Percentiles rank a stretch among this genome's conserved stretches.
Evolutionary conservation across 2,888 invertebrate genomes (phyloP).

Genomic region (Polietes domitor): DNA sequence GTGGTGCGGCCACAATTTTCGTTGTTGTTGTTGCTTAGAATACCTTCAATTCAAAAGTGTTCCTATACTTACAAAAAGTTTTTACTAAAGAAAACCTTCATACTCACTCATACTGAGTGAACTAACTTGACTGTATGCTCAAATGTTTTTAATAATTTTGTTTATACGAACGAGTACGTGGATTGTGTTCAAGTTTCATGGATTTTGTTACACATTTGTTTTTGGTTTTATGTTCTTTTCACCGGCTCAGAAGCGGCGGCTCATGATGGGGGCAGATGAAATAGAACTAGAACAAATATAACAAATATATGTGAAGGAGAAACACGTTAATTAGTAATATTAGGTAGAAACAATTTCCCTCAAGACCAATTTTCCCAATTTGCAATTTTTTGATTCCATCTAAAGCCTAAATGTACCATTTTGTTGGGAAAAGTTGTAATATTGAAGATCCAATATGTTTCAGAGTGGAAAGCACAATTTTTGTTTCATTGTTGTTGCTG

Average conservation of each 20-base stretch:
- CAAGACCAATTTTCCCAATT: too few relatives aligned
- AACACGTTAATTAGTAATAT: too few relatives aligned
- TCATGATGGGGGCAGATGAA: background rate
- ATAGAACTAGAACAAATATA: too few relatives aligned
- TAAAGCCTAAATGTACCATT: too few relatives aligned
- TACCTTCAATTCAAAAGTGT: conserved; percentile 27
- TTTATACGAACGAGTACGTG: conserved; percentile 3
- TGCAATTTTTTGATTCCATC: too few relatives aligned
- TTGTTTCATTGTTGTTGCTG: too few relatives aligned
- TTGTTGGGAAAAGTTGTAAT: too few relatives aligned
- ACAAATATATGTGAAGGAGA: too few relatives aligned
- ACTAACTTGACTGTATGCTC: too few relatives aligned
- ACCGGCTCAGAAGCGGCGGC: background rate
- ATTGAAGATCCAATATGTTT: too few relatives aligned
- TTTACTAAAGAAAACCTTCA: background rate
- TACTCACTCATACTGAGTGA: background rate
- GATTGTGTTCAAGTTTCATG: background rate
- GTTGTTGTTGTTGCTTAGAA: conserved; percentile 2
- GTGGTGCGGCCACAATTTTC: background rate
- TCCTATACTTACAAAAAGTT: conserved; percentile 27
- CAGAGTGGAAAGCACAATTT: too few relatives aligned
- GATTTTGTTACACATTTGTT: conserved; percentile 20
- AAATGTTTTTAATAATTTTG: conserved; percentile 20
- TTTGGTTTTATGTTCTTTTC: background rate
- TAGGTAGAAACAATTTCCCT: too few relatives aligned